Percentiles rank a stretch among this genome's conserved stretches.
phyloP scores from a whole-genome alignment of 1,140 invertebrate genomes.

The Drosophila pandora region DNA sequence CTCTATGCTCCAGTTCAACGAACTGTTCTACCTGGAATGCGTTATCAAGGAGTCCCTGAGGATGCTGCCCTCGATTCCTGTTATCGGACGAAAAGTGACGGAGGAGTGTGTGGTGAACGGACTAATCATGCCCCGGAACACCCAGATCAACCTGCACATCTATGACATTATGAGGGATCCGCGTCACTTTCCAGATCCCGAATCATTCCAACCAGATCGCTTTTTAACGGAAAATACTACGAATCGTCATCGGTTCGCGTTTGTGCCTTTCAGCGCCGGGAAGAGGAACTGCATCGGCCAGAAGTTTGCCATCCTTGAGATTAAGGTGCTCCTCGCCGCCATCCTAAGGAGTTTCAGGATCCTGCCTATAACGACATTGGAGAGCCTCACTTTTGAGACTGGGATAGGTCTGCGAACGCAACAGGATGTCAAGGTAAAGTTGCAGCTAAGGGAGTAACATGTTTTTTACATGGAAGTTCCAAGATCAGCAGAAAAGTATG shows the following conservation, averaged over 20 bases:
- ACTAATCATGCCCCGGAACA: slow-evolving; percentile 84
- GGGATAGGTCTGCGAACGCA: slow-evolving; percentile 63
- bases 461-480: background rate
- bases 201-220: slow-evolving; percentile 90
- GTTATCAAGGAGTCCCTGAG: slow-evolving; percentile 87
- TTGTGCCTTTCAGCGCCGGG: slow-evolving; percentile 86
- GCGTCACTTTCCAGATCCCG: slow-evolving; percentile 88
- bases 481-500: background rate
- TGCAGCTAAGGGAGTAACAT: background rate
- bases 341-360: slow-evolving; percentile 76
- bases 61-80: slow-evolving; percentile 88
- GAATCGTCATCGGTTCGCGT: slow-evolving; percentile 84
- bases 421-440: slow-evolving; percentile 39
- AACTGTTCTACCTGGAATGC: slow-evolving; percentile 87
- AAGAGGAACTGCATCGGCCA: slow-evolving; percentile 78
- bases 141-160: slow-evolving; percentile 84
- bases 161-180: slow-evolving; percentile 86
- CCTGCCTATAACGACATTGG: slow-evolving; percentile 43
- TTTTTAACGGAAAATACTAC: slow-evolving; percentile 87
- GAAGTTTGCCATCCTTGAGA: slow-evolving; percentile 84
- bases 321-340: slow-evolving; percentile 83
- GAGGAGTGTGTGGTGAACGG: slow-evolving; percentile 84
- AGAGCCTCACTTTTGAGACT: slow-evolving; percentile 54
- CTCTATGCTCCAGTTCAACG: slow-evolving; percentile 85
- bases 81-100: slow-evolving; percentile 85